Conservation (phyloP, 2,113 vertebrate genomes). For the Catagonus wagneri region DNA sequence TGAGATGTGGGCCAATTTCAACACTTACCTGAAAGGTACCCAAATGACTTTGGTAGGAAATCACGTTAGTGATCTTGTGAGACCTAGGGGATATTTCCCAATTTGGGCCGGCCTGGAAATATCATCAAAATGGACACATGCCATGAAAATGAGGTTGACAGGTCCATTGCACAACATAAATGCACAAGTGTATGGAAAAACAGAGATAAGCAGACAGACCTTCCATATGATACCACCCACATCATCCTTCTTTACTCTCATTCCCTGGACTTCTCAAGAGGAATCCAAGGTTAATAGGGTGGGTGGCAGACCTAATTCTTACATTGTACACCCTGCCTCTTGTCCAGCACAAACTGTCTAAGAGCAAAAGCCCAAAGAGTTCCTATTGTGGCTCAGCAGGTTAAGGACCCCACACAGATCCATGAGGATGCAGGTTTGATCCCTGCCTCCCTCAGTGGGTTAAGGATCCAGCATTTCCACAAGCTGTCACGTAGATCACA, state of each 20-base stretch:
- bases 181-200: not conserved
- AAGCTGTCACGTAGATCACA: no score
- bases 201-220: not conserved
- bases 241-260: not conserved
- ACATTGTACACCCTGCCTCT: not conserved
- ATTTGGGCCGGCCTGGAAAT: constrained; percentile 6
- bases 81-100: not conserved
- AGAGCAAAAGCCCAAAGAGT: not conserved
- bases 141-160: not conserved
- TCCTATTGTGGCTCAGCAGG: no score
- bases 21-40: constrained; percentile 54
- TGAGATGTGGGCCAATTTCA: constrained; percentile 35
- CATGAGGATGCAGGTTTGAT: no score
- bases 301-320: not conserved
- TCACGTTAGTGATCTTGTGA: constrained; percentile 8
- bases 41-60: constrained; percentile 1
- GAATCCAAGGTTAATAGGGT: not conserved
- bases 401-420: no score
- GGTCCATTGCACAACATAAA: constrained; percentile 33
- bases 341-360: not conserved
- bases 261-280: not conserved
- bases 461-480: no score
- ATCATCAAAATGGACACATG: not conserved
- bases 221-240: not conserved
- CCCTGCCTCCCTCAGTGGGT: no score